These are phyloP conservation scores for Gadus chalcogrammus DNA, from an alignment of 2,113 vertebrate species.

Conservation along the genomic window DNA sequence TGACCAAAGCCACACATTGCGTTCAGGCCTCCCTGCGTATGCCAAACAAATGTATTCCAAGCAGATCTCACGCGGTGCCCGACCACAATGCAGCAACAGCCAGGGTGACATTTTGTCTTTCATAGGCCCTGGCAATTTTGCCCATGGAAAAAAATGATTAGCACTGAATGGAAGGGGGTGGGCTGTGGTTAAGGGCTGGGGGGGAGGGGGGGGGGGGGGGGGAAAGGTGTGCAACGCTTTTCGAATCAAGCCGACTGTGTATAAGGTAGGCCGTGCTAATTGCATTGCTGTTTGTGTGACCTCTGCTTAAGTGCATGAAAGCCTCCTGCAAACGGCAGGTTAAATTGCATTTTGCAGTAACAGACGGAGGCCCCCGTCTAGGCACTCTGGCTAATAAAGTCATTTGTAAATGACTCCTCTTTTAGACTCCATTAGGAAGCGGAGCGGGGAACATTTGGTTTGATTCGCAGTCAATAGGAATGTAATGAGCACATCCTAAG, in stretches of 20 bases:
- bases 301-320: constrained; percentile 70
- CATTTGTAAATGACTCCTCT: constrained; percentile 76
- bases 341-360: constrained; percentile 75
- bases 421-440: constrained; percentile 75
- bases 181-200: constrained; percentile 57
- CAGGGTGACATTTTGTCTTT: constrained; percentile 52
- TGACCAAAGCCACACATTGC: constrained; percentile 43
- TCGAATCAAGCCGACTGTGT: constrained; percentile 57
- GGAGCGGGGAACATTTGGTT: constrained; percentile 61
- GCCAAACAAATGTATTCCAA: constrained; percentile 40
- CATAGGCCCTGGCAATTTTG: constrained; percentile 43
- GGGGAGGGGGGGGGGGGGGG: constrained; percentile 30
- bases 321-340: constrained; percentile 67
- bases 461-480: constrained; percentile 73
- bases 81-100: constrained; percentile 15
- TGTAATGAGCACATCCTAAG: constrained; percentile 71
- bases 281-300: constrained; percentile 63
- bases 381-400: constrained; percentile 74
- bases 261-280: constrained; percentile 63
- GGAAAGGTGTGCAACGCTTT: constrained; percentile 64
- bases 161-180: constrained; percentile 47
- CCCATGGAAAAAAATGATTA: constrained; percentile 54
- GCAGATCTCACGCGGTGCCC: constrained; percentile 41
- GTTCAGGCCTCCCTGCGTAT: constrained; percentile 30
- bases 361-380: constrained; percentile 67